Evolutionary conservation across 2,797 vertebrate species (phyloP).

Genomic region (Tadarida brasiliensis): DNA sequence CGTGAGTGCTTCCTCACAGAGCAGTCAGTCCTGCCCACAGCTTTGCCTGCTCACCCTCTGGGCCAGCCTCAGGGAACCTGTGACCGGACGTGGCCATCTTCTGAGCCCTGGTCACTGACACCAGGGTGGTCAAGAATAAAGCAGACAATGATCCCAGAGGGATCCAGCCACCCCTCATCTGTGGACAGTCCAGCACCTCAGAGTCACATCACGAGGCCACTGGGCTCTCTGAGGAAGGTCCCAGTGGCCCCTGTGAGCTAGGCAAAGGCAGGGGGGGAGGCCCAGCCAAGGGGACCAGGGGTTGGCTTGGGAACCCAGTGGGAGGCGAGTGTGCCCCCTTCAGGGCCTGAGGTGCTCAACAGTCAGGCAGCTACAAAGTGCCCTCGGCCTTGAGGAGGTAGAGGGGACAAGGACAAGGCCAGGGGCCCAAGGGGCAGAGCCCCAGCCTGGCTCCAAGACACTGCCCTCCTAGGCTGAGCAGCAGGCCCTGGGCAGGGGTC

Average conservation of each 20-base stretch:
- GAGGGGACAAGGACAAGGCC: background rate
- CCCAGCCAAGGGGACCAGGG: background rate
- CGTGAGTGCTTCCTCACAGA: background rate
- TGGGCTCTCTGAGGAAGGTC: background rate
- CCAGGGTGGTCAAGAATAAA: background rate
- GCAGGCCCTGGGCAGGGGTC: background rate
- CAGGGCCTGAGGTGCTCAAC: background rate
- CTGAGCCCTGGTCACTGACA: background rate
- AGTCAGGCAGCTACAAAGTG: background rate
- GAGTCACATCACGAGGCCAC: rapidly evolving
- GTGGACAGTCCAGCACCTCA: background rate
- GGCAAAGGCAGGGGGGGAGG: background rate
- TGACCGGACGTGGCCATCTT: background rate
- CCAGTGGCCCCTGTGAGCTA: background rate
- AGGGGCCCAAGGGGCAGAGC: background rate
- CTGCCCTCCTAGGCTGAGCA: background rate
- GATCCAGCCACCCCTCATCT: background rate
- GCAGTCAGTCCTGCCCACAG: rapidly evolving
- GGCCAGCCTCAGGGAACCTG: background rate
- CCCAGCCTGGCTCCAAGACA: background rate
- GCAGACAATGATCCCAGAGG: background rate
- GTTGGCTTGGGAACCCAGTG: background rate
- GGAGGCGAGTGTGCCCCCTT: background rate
- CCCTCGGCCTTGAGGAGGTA: rapidly evolving
- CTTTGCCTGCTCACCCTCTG: background rate